A percentile compares a stretch with the other conserved stretches of the same genome.
Evolutionary conservation across 2,888 invertebrate species (phyloP).

Genomic region (Andrena praecox): DNA sequence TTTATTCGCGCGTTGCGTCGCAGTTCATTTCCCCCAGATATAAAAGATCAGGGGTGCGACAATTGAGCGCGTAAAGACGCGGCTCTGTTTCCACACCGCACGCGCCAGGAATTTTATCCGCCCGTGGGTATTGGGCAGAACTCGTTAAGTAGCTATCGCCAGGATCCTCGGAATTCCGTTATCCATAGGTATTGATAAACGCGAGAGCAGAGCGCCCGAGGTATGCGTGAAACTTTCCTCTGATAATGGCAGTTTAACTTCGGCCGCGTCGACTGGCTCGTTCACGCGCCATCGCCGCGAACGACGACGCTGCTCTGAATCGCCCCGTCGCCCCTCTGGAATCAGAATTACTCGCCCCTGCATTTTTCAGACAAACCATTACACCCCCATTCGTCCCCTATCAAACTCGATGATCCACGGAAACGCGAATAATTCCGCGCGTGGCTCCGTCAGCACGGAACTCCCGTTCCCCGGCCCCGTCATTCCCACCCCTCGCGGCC

Average conservation of each 20-base stretch:
- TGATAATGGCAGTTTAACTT: background rate
- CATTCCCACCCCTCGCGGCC: background rate
- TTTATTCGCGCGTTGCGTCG: background rate
- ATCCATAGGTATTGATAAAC: background rate
- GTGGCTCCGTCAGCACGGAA: background rate
- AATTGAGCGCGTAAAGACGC: background rate
- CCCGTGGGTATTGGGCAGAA: background rate
- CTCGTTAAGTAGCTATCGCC: conserved; percentile 23
- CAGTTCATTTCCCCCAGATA: conserved; percentile 12
- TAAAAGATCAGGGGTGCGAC: background rate
- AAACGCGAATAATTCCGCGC: too few relatives aligned
- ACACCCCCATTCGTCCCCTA: too few relatives aligned
- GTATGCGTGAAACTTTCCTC: conserved; percentile 13
- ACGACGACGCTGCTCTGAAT: background rate
- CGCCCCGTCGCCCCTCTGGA: background rate
- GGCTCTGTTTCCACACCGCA: background rate
- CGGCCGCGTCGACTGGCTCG: background rate
- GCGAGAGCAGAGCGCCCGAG: background rate
- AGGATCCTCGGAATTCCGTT: conserved; percentile 15
- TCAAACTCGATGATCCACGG: too few relatives aligned
- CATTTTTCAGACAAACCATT: too few relatives aligned
- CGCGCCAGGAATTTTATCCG: conserved; percentile 3
- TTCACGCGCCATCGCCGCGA: background rate
- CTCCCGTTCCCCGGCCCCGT: background rate
- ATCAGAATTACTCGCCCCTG: too few relatives aligned